Conservation (phyloP, 2,113 vertebrate genomes). For the Eretmochelys imbricata region DNA sequence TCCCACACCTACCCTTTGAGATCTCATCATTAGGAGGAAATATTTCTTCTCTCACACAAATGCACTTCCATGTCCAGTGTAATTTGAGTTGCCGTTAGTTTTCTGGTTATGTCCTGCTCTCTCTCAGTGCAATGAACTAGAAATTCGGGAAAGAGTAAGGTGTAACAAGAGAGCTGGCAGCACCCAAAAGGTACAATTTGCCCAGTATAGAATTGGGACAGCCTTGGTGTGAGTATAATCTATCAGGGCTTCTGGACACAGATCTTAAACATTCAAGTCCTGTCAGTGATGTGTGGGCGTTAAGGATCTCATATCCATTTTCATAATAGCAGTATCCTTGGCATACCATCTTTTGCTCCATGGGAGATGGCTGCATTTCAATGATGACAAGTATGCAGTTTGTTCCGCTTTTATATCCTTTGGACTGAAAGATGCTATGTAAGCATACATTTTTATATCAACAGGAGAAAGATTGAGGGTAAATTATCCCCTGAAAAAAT, state of each 20-base stretch:
- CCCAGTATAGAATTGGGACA: neutral
- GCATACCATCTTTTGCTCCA: neutral
- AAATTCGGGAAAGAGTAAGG: constrained; percentile 29
- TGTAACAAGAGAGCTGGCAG: constrained; percentile 40
- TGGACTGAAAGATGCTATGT: neutral
- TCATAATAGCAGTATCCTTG: neutral
- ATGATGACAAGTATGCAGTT: neutral
- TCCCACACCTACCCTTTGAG: constrained; percentile 53
- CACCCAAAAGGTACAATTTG: constrained; percentile 29
- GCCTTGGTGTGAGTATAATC: neutral
- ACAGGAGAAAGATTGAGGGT: neutral
- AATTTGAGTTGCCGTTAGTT: constrained; percentile 55
- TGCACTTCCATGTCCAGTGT: neutral
- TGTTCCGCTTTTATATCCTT: neutral
- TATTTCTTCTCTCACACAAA: constrained; percentile 2
- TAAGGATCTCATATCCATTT: neutral
- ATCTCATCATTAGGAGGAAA: constrained; percentile 53
- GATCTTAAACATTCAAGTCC: neutral
- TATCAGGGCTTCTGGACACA: neutral
- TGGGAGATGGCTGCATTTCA: neutral
- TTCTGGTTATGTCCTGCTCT: constrained; percentile 31
- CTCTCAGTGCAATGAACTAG: neutral
- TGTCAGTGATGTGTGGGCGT: neutral
- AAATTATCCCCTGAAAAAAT: neutral
- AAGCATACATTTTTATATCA: neutral